Conservation (phyloP, 2,113 vertebrate species). For the Pipa parva region DNA sequence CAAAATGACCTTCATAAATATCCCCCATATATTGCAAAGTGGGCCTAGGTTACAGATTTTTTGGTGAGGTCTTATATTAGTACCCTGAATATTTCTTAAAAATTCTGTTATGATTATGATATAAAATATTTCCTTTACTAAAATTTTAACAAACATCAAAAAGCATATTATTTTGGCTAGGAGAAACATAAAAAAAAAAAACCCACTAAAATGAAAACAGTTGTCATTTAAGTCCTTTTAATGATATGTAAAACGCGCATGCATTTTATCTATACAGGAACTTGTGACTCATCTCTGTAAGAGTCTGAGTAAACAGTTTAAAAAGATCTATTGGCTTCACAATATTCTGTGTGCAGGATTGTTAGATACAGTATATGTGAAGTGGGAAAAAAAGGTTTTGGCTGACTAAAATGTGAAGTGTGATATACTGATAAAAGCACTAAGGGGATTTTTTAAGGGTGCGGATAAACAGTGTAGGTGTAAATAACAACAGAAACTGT, state of each 20-base stretch:
- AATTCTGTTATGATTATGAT: no score
- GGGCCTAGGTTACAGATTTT: no score
- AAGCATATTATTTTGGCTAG: no score
- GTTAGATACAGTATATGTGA: conserved; percentile 64
- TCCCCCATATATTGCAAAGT: no score
- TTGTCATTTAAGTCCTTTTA: no score
- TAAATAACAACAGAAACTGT: conserved; percentile 47
- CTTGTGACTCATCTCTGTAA: conserved; percentile 70
- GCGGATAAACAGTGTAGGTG: conserved; percentile 57
- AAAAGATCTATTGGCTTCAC: conserved; percentile 50
- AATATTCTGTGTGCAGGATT: conserved; percentile 62
- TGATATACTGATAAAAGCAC: conserved; percentile 59
- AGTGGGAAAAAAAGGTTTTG: conserved; percentile 66
- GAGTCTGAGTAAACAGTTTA: conserved; percentile 62
- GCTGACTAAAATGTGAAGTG: conserved; percentile 69
- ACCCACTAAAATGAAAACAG: no score
- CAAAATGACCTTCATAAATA: no score
- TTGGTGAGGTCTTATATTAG: no score
- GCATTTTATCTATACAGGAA: conserved; percentile 61
- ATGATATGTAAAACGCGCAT: not conserved
- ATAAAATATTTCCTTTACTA: no score
- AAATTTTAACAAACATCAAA: no score
- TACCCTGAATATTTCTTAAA: no score
- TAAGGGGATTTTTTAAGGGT: conserved; percentile 67
- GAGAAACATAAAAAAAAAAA: no score